Percentiles rank a stretch among this genome's conserved stretches.
These are phyloP conservation scores for Ptychadena robeensis DNA, from an alignment of 2,797 vertebrate species.

Conservation along the genomic window DNA sequence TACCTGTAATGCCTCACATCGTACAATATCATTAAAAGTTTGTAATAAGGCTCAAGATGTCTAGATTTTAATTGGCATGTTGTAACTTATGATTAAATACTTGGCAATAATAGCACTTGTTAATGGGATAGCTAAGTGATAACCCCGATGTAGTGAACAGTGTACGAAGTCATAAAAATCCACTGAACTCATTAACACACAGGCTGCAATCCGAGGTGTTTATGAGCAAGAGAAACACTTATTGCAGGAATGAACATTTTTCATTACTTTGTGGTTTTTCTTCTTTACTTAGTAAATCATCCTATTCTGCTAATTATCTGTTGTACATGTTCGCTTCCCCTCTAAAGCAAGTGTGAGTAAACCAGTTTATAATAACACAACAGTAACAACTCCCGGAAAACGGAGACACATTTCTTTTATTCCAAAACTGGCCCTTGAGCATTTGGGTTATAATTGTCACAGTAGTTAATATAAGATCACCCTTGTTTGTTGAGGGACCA, in stretches of 20 bases:
- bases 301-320: slow-evolving; percentile 49
- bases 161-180: slow-evolving; percentile 53
- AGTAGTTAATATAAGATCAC: slow-evolving; percentile 36
- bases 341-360: slow-evolving; percentile 34
- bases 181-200: slow-evolving; percentile 61
- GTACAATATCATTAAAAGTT: slow-evolving; percentile 51
- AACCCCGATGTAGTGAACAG: slow-evolving; percentile 51
- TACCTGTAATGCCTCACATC: slow-evolving; percentile 40
- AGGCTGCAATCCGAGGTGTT: slow-evolving; percentile 59
- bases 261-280: slow-evolving; percentile 51
- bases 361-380: neutral
- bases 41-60: slow-evolving; percentile 54
- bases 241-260: slow-evolving; percentile 54
- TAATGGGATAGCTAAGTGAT: slow-evolving; percentile 62
- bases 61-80: slow-evolving; percentile 59
- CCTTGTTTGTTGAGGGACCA: slow-evolving; percentile 42
- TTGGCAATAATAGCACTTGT: slow-evolving; percentile 59
- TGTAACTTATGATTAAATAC: slow-evolving; percentile 64
- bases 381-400: neutral
- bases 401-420: slow-evolving; percentile 1
- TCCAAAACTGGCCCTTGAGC: slow-evolving; percentile 32
- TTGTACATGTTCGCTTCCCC: slow-evolving; percentile 37
- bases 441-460: slow-evolving; percentile 37
- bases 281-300: slow-evolving; percentile 60
- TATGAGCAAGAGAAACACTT: slow-evolving; percentile 60